Conservation (phyloP, 2,113 vertebrate species). For the Hirundichthys speculiger region DNA sequence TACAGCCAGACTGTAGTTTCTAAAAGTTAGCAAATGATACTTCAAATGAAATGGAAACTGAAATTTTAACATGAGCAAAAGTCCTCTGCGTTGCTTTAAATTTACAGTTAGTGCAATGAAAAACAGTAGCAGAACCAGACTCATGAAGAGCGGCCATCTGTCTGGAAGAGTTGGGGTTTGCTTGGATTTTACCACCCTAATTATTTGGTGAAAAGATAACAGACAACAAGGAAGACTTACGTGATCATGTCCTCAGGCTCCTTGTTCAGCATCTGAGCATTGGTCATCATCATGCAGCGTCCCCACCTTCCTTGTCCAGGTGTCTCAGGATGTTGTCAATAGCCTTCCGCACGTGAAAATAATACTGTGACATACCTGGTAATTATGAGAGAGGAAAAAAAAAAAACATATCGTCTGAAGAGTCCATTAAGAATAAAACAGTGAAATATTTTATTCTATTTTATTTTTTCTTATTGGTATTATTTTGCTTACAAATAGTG, state of each 20-base stretch:
- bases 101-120: too few relatives aligned
- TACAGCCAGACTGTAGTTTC: too few relatives aligned
- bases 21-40: too few relatives aligned
- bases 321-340: slow-evolving; percentile 96
- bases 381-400: not conserved
- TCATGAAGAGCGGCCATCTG: too few relatives aligned
- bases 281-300: slow-evolving; percentile 97
- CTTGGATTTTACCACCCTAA: not conserved
- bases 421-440: not conserved
- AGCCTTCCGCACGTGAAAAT: slow-evolving; percentile 93
- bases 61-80: too few relatives aligned
- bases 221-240: slow-evolving; percentile 77
- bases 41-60: too few relatives aligned
- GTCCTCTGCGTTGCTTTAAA: too few relatives aligned
- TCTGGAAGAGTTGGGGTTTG: too few relatives aligned
- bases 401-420: not conserved
- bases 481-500: too few relatives aligned
- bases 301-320: slow-evolving; percentile 98
- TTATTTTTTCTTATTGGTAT: too few relatives aligned
- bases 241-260: slow-evolving; percentile 99
- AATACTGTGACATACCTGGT: slow-evolving; percentile 95
- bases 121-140: too few relatives aligned
- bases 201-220: not conserved
- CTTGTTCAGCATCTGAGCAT: slow-evolving; percentile 96
- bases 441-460: too few relatives aligned